Base-by-base conservation (phyloP, 2,888 invertebrate species). In the Tenthredo distinguenda region DNA sequence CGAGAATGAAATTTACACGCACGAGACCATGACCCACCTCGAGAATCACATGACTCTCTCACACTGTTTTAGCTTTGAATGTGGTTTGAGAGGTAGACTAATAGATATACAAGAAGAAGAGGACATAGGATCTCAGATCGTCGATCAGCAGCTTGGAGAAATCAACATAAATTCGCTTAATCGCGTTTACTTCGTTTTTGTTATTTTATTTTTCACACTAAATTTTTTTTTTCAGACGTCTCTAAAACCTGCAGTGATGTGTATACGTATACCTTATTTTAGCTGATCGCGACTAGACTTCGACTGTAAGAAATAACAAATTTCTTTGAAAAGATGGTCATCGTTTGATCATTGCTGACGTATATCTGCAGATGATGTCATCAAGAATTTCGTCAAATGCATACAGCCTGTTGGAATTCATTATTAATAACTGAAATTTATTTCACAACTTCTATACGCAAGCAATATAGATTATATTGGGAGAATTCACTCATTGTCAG, bases 11-110 rank as follows among this genome's bases (percentile, higher is more conserved):
- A 88, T 88, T 88, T 87, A 87, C 88, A 87, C 87, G 86, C 86
- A 85, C 86, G 85, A 88, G 88, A 87, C 88, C 88, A 86, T 88
- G 88, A 88, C 88, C 88, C 87, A 88, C 87, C 88, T 88, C 85
- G 87, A 12, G 55, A 84, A 81, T 81, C 81, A 81, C 81, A 81
- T 81, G 81, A 81, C 62, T 77, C 31, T 50, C 77, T 31, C 26
- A 58, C 81, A 58, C 58, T n/a, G 31, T 43, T 18, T 21, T 21
- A 43, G 9, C n/a, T 77, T 18, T 31, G 31, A 50, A 55, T 40
- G 77, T 77, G 6, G 18, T 31, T 3, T 37, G 43, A 40, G n/a
- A 68, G 74, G 40, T 10, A 43, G 40, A 74, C 31, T 21, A 43
- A 74, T 74, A 40, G 21, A 43, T 40, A 74, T 43, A 43, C 18